Evolutionary conservation across 2,113 vertebrate genomes (phyloP).

Genomic region (Tauraco erythrolophus): DNA sequence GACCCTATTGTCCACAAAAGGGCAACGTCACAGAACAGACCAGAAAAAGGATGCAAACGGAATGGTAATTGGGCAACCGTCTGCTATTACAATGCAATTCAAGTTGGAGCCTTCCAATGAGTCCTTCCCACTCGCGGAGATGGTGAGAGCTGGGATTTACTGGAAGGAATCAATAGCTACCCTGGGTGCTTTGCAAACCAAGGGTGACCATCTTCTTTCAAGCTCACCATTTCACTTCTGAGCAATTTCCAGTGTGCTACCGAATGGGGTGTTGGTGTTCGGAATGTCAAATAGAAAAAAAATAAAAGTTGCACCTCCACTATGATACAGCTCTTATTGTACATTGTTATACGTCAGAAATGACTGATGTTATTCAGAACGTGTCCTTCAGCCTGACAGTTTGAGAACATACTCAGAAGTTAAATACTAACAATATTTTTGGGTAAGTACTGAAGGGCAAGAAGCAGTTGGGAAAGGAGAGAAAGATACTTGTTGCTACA

Average conservation of each 20-base stretch:
- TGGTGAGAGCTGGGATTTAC: neutral
- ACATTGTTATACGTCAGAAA: neutral
- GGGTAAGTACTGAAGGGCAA: neutral
- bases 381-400: neutral
- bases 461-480: neutral
- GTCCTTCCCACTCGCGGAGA: neutral
- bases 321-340: neutral
- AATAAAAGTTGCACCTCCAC: neutral
- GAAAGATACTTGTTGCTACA: neutral
- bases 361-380: neutral
- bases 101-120: neutral
- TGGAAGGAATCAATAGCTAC: neutral
- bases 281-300: neutral
- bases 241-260: neutral
- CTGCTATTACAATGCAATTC: neutral
- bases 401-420: neutral
- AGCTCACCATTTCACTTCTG: neutral
- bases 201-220: neutral
- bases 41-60: neutral
- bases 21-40: neutral
- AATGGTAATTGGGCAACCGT: constrained; percentile 17
- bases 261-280: neutral
- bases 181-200: neutral
- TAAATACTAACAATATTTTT: neutral
- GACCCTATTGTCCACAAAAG: constrained; percentile 13